Evolutionary conservation across 2,888 invertebrate species (phyloP), one percentile per base, ranked within the genome.

Genomic region (Rambutsinella grinnellia): DNA sequence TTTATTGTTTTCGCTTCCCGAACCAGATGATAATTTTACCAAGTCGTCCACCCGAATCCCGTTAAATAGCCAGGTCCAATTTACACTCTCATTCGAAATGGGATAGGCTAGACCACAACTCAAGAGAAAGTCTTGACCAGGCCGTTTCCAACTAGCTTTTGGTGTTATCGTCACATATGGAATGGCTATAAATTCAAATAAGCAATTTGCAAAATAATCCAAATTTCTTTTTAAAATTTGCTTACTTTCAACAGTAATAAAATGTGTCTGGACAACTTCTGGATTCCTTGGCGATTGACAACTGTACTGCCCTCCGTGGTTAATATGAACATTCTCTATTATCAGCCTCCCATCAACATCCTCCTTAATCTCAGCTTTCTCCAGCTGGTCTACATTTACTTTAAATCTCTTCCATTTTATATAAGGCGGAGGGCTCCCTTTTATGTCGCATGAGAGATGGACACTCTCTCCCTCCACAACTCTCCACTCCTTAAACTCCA

Each of bases 231-330:
- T 54, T n/a, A n/a, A n/a, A n/a, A n/a, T n/a, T n/a, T 53, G n/a
- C 74, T 61, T 57, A 75, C 75, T 62, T 57, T 92, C 91, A 27
- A 93, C 92, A 36, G 90, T 91, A 36, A 93, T 89, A 51, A 92
- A 89, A 86, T 93, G 93, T 8, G 92, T 91, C 86, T 93, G 93
- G 57, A 92, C 90, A 58, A 93, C 91, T 83, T 91, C 91, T 76
- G 91, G 90, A 86, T 93, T 92, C 76, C 91, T 88, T 81, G 91
- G 89, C 19, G 93, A 93, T 85, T 92, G 91, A 85, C 93, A 93
- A 0, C 92, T 91, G 87, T 93, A 93, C 88, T 93, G 93, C 15
- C 93, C 93, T 57, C 92, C 91, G 86, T 93, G 92, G 78, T 92
- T 89, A 66, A 93, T 88, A 84, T 92, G 92, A 76, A 93, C 91